phyloP scores from a whole-genome alignment of 2,797 vertebrate genomes.

The Gymnocypris eckloni region DNA sequence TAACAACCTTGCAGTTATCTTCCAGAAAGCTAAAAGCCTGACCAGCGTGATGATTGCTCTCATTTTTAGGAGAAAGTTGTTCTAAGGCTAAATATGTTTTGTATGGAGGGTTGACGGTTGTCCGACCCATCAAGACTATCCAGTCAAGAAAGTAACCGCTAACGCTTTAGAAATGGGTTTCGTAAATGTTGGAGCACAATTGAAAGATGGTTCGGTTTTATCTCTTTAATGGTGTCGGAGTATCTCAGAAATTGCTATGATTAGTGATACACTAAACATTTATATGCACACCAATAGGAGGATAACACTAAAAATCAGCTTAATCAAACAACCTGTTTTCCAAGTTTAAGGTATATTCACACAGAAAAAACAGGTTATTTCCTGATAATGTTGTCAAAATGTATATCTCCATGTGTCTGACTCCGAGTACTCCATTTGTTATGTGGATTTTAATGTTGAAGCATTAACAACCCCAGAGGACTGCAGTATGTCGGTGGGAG shows the following conservation, averaged over 20 bases:
- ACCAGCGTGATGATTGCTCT: conserved; percentile 35
- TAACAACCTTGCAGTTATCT: conserved; percentile 33
- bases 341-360: neutral
- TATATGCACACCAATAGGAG: neutral
- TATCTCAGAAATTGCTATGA: neutral
- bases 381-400: too few species aligned
- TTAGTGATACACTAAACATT: neutral
- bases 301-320: too few species aligned
- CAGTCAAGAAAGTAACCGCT: neutral
- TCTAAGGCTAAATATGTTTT: conserved; percentile 46
- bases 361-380: too few species aligned
- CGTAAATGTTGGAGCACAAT: neutral
- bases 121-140: conserved; percentile 8
- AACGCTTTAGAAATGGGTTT: neutral
- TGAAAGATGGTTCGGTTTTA: neutral
- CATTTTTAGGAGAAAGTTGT: conserved; percentile 50
- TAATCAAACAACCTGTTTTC: neutral
- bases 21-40: conserved; percentile 51
- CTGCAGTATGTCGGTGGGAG: too few species aligned
- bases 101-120: conserved; percentile 11
- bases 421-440: too few species aligned
- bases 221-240: neutral
- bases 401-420: too few species aligned
- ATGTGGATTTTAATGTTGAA: too few species aligned
- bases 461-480: too few species aligned